Percentiles rank a stretch among this genome's conserved stretches.
Evolutionary conservation across 2,797 vertebrate genomes (phyloP).

Genomic region (Scleropages formosus): DNA sequence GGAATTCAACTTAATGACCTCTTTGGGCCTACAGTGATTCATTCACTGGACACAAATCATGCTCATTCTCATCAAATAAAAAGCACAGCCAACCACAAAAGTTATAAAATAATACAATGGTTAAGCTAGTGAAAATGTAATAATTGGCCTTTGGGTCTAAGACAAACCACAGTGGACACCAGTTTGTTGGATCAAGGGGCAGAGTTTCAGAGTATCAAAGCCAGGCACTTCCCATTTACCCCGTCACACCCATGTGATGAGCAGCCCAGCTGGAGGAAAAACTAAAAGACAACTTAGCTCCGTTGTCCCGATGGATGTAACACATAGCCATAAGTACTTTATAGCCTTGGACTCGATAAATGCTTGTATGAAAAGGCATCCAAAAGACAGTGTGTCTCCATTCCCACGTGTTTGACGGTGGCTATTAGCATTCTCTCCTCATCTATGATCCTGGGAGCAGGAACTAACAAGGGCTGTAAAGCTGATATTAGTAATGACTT

Average conservation of each 20-base stretch:
- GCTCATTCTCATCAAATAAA: neutral
- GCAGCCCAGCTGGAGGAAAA: constrained; percentile 11
- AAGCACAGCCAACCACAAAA: neutral
- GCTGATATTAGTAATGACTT: neutral
- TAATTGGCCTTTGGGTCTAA: constrained; percentile 14
- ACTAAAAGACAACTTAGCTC: constrained; percentile 9
- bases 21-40: constrained; percentile 4
- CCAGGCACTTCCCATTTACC: constrained; percentile 14
- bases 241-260: constrained; percentile 17
- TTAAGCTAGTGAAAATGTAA: constrained; percentile 15
- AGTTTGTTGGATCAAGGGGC: constrained; percentile 14
- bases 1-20: neutral
- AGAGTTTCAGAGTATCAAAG: neutral
- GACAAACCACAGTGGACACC: constrained; percentile 3
- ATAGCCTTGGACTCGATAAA: neutral
- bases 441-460: neutral
- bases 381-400: neutral
- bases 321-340: neutral
- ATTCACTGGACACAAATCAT: constrained; percentile 3
- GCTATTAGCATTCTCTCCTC: neutral
- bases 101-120: constrained; percentile 6
- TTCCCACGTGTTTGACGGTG: neutral
- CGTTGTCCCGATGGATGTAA: neutral
- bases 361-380: neutral
- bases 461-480: neutral